A percentile compares a stretch with the other conserved stretches of the same genome.
phyloP scores from a whole-genome alignment of 92 coral and sea anemone genomes.

The Diadumene lineata region DNA sequence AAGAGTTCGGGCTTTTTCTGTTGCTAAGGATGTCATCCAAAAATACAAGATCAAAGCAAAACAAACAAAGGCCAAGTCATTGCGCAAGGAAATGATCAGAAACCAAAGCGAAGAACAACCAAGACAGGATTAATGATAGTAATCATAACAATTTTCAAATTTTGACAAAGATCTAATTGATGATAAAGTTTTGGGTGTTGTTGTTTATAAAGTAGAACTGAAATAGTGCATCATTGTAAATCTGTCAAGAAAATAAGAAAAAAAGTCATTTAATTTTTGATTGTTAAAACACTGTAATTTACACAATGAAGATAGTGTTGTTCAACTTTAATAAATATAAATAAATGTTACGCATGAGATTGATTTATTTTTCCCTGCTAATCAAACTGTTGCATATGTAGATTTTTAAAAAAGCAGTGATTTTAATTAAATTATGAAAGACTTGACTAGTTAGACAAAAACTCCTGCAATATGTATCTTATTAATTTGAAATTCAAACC shows the following conservation, averaged over 20 bases:
- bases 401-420: neutral
- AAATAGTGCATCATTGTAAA: no score
- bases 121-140: slow-evolving; percentile 42
- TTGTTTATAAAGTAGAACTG: neutral
- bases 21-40: slow-evolving; percentile 57
- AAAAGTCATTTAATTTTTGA: no score
- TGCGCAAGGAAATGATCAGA: slow-evolving; percentile 57
- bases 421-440: neutral
- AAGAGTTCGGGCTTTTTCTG: slow-evolving; percentile 48
- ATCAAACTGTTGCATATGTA: no score
- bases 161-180: neutral
- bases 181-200: neutral
- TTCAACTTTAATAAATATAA: no score
- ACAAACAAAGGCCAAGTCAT: slow-evolving; percentile 45
- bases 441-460: no score
- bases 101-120: slow-evolving; percentile 39
- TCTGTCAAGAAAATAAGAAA: no score
- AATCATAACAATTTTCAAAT: neutral
- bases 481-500: no score
- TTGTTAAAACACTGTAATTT: no score
- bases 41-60: slow-evolving; percentile 38
- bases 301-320: no score
- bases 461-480: no score
- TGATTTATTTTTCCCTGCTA: neutral
- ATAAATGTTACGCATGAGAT: neutral